These are phyloP conservation scores for Tanypteryx hageni DNA, from an alignment of 2,888 invertebrate species.

Conservation along the genomic window DNA sequence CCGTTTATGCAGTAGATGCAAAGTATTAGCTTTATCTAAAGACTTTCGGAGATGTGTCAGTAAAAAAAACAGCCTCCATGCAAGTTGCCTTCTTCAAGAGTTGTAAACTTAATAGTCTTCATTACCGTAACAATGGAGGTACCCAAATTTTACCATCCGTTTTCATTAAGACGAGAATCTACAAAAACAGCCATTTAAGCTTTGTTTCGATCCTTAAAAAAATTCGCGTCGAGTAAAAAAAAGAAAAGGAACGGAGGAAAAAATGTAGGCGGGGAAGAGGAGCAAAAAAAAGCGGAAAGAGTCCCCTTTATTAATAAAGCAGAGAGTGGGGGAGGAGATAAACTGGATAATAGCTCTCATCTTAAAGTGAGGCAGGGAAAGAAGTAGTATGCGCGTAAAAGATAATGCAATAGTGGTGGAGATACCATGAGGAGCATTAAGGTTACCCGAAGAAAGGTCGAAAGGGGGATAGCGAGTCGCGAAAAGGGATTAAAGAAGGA, in stretches of 20 bases:
- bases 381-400: neutral
- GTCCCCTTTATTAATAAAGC: conserved; percentile 9
- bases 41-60: neutral
- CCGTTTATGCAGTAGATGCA: neutral
- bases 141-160: conserved; percentile 42
- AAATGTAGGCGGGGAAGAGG: neutral
- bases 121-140: conserved; percentile 41
- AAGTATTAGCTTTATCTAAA: neutral
- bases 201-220: conserved; percentile 46
- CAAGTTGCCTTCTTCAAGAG: neutral
- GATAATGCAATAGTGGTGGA: neutral
- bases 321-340: neutral
- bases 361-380: neutral
- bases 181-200: conserved; percentile 3
- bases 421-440: neutral
- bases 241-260: neutral
- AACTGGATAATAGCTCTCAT: neutral
- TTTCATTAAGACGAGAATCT: conserved; percentile 37
- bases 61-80: neutral
- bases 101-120: conserved; percentile 15
- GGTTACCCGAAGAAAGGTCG: conserved; percentile 1
- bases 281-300: neutral
- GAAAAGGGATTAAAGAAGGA: neutral
- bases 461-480: neutral
- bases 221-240: neutral